Evolutionary conservation across 2,888 invertebrate species (phyloP).

Genomic region (Agrenia bidenticulata): DNA sequence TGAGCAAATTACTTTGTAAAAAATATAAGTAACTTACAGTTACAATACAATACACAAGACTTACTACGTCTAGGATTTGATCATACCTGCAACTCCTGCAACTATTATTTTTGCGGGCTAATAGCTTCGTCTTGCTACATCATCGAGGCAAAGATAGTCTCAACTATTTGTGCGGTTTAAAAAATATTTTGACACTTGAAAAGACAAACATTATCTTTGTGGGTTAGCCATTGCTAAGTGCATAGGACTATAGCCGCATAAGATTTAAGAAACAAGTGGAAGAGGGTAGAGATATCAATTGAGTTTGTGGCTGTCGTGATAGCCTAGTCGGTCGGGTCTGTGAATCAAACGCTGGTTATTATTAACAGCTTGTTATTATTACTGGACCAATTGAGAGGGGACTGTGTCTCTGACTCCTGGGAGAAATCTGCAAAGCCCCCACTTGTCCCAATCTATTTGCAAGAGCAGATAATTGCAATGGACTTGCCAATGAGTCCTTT

Average conservation of each 20-base stretch:
- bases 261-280: not conserved
- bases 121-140: no score
- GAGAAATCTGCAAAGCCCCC: constrained; percentile 4
- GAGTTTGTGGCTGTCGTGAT: not conserved
- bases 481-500: constrained; percentile 71
- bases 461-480: constrained; percentile 29
- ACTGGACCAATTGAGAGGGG: constrained; percentile 17
- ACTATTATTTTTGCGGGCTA: not conserved
- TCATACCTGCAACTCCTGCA: constrained; percentile 4
- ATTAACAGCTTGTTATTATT: constrained; percentile 3
- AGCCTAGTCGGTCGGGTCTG: not conserved
- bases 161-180: no score
- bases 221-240: no score
- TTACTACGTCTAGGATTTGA: not conserved
- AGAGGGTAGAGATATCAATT: no score
- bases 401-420: not conserved
- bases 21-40: no score
- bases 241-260: no score
- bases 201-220: no score
- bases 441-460: not conserved
- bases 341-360: not conserved
- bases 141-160: no score
- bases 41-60: no score
- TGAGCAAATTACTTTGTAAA: no score
- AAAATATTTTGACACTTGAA: no score